Evolutionary conservation across 2,113 vertebrate genomes (phyloP), one percentile per base, ranked within the genome.

Genomic region (Macquaria australasica): DNA sequence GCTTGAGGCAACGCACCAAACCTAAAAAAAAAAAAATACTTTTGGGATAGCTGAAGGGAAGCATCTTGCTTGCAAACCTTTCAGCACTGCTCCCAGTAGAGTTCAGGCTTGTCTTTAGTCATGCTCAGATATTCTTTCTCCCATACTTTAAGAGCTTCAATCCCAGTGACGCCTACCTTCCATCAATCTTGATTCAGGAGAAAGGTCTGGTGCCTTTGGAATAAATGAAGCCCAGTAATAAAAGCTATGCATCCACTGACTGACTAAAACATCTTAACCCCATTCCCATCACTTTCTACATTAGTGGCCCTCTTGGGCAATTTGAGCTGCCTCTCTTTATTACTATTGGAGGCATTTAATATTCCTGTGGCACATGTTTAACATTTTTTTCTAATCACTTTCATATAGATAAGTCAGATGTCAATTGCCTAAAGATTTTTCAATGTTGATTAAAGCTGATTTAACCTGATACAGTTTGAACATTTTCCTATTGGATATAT

Each of bases 181-280:
- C 85, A 91, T 95, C 93, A 91, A 75, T 94, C 92, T 90, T 91
- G 83, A 94, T 94, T 92, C 77, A 45, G 78, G 51, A 75, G 79
- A 83, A 84, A 87, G 77, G 85, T 87, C 77, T 58, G 37, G 68
- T 84, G 89, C 77, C 73, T 84, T 77, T 82, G 79, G 88, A 93
- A 90, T 91, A 92, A 93, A 92, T 91, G 87, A 90, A 89, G 79
- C 81, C 70, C 55, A 82, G 84, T 93, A 91, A 94, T 92, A 87
- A 88, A 88, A 45, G 88, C 90, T 80, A 79, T 83, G 84, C 88
- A 91, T 92, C 87, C 90, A 80, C 86, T 81, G 70, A 85, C 73
- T 85, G 88, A 88, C 84, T 89, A 76, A 86, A 87, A 83, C 77
- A 89, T 90, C 78, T 87, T 73, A 77, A 81, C 84, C 82, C 88